These are phyloP conservation scores for Aethes cnicana DNA, from an alignment of 2,888 invertebrate genomes.

Conservation along the genomic window DNA sequence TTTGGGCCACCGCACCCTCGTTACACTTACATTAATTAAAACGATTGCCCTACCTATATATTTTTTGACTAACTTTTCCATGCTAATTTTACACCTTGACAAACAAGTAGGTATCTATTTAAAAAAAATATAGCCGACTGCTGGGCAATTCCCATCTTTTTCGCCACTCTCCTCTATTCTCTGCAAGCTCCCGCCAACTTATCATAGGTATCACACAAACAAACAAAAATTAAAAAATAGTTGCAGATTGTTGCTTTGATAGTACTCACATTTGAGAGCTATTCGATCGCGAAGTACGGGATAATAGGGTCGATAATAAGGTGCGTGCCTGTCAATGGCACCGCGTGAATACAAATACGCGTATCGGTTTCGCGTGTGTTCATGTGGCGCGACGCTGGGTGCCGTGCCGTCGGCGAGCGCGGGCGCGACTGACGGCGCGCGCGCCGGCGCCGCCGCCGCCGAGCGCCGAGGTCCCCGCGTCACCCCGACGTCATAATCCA, in stretches of 20 bases:
- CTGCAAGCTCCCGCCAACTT: too few relatives aligned
- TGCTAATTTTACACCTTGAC: too few relatives aligned
- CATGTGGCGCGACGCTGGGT: constrained; percentile 52
- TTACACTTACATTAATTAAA: too few relatives aligned
- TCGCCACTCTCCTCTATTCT: too few relatives aligned
- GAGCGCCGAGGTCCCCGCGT: constrained; percentile 36
- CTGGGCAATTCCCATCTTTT: too few relatives aligned
- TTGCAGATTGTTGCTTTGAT: neutral
- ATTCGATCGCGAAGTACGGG: constrained; percentile 44
- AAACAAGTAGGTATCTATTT: too few relatives aligned
- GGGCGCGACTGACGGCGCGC: constrained; percentile 58
- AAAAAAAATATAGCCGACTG: too few relatives aligned
- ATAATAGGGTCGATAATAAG: constrained; percentile 54
- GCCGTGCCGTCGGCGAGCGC: constrained; percentile 55
- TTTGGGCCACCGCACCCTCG: too few relatives aligned
- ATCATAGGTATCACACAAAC: neutral
- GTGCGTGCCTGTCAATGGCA: constrained; percentile 51
- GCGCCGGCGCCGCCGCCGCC: constrained; percentile 35
- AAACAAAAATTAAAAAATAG: neutral
- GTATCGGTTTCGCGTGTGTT: constrained; percentile 62
- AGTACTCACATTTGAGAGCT: constrained; percentile 49
- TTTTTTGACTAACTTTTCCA: too few relatives aligned
- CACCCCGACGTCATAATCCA: constrained; percentile 41
- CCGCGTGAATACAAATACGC: constrained; percentile 65
- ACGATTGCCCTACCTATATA: too few relatives aligned